Evolutionary conservation across 2,888 invertebrate species (phyloP), one percentile per base, ranked within the genome.

Genomic region (Rhorus exstirpatorius): DNA sequence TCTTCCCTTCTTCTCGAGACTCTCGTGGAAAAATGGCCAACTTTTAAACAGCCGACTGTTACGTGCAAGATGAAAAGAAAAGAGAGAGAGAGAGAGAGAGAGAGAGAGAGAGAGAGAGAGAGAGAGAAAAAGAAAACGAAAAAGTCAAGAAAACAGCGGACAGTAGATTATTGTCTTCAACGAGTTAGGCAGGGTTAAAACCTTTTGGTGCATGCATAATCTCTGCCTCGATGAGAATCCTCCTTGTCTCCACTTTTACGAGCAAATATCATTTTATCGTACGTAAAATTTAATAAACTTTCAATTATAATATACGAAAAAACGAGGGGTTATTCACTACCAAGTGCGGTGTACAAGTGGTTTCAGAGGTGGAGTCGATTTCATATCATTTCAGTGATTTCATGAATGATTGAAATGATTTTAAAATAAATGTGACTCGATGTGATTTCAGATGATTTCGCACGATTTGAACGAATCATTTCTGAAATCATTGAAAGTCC

Each of bases 131-230:
- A 46, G 14, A 46, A 46, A 46, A 17, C 7, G 12, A 17, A 14
- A 14, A 46, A 1, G 46, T n/a, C 63, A 19, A 60, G 58, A 81
- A 72, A 68, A 76, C 71, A 68, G 72, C 35, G 70, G 70, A 75
- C 70, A 65, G 78, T 78, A 63, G 78, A 82, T 78, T 78, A 82
- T 75, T 82, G 74, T 58, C 70, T 55, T 72, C 63, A 67, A 78
- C 74, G 74, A 74, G 78, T 74, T 74, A 70, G 72, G 55, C 41
- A 53, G 61, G 68, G 70, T 74, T 74, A 49, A 74, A 74, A 75
- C 55, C 65, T 71, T 82, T 65, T 19, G 63, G 51, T 44, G 58
- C 49, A 71, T 75, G 44, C 12, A 49, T 79, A 72, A 31, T 63
- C 71, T 71, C 46, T 24, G 51, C 65, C 49, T 63, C 49, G 46